Evolutionary conservation across 1,140 invertebrate species (phyloP), one percentile per base, ranked within the genome.

Genomic region (Brachionus plicatilis): DNA sequence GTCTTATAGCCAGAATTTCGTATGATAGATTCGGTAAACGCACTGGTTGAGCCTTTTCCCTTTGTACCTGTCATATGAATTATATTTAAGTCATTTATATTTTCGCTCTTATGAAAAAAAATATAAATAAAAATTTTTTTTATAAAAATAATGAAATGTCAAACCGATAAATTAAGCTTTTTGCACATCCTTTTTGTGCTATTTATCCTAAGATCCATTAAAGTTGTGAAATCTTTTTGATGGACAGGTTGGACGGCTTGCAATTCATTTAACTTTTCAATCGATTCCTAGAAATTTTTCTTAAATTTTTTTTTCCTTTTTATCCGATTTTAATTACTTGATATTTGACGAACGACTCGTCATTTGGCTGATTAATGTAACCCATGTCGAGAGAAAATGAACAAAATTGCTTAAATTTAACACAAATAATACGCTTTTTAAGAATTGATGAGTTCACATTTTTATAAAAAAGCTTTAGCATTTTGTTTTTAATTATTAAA

Each of bases 31-130:
- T 99, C 98, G 70, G 92, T 92, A 88, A 95, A 94, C 0, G 96
- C 96, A 89, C 96, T 97, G 0, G 96, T 98, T 14, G 96, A 97
- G 20, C 93, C 92, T 88, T 93, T 93, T 45, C 97, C 97, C 91
- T 99, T 99, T 0, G 96, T 99, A 6, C 98, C 98, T 86, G 94
- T 91, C 1, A 99, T 93, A 91, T 99, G 96, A 86, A 99, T 96
- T 11, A 84, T 37, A 75, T 76, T 84, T 41, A 84, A 27, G 14
- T 33, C 50, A 14, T 84, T 75, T 17, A 84, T 17, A 14, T 84
- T 66, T n/a, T 72, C 65, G 9, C 70, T n/a, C 60, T 84, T 70
- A 66, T 12, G 1, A 47, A 41, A 43, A 43, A 27, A 12, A 47
- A 76, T 7, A 70, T 5, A 20, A 66, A n/a, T 14, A 68, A 70